These are phyloP conservation scores for Steinernema hermaphroditum DNA, from an alignment of 2,888 invertebrate genomes.

Conservation along the genomic window DNA sequence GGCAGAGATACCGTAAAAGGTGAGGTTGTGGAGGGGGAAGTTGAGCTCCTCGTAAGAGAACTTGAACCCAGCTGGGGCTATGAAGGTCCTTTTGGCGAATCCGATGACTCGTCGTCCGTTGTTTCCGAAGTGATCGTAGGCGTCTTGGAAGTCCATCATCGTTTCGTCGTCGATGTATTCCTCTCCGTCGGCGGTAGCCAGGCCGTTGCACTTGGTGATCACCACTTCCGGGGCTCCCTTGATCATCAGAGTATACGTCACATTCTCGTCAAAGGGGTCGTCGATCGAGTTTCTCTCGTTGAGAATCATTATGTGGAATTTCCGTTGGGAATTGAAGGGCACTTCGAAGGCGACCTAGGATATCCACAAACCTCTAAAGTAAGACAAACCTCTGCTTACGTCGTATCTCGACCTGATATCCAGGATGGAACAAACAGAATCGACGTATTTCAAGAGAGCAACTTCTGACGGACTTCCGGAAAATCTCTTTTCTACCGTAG, in stretches of 20 bases:
- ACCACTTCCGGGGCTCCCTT: slow-evolving; percentile 43
- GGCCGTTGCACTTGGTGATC: slow-evolving; percentile 35
- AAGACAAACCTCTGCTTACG: slow-evolving; percentile 19
- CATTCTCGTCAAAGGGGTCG: slow-evolving; percentile 33
- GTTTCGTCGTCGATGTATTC: slow-evolving; percentile 25
- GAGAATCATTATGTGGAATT: slow-evolving; percentile 39
- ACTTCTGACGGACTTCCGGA: slow-evolving; percentile 43
- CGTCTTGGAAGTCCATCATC: slow-evolving; percentile 34
- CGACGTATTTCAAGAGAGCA: slow-evolving; percentile 43
- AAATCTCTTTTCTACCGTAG: slow-evolving; percentile 4
- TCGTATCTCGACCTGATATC: slow-evolving; percentile 15
- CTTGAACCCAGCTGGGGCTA: slow-evolving; percentile 34
- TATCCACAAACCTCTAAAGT: background rate
- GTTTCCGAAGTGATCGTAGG: slow-evolving; percentile 45
- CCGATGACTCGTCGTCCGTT: slow-evolving; percentile 49
- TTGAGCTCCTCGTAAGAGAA: slow-evolving; percentile 43
- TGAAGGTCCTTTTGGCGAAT: slow-evolving; percentile 41
- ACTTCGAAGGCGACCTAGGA: slow-evolving; percentile 25
- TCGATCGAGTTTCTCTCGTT: slow-evolving; percentile 22
- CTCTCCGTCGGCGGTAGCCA: slow-evolving; percentile 32
- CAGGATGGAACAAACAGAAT: slow-evolving; percentile 22
- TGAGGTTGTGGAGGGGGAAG: slow-evolving; percentile 39
- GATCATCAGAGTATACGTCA: slow-evolving; percentile 38
- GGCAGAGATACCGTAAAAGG: slow-evolving; percentile 50
- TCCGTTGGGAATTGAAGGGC: slow-evolving; percentile 34